phyloP scores from a whole-genome alignment of 2,888 invertebrate species.

The Oligia latruncula region DNA sequence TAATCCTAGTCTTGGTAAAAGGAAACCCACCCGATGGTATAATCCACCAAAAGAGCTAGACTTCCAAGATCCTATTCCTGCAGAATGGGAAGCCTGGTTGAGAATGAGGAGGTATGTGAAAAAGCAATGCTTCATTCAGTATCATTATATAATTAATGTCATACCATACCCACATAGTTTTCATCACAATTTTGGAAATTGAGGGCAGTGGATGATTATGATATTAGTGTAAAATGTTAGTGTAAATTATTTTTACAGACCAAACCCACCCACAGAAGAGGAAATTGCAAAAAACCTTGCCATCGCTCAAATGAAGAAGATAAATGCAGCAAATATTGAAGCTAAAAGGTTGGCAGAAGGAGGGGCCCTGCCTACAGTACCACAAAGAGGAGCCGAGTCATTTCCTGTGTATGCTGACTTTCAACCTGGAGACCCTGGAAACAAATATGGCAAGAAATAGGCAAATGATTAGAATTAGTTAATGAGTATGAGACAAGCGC shows the following conservation, averaged over 20 bases:
- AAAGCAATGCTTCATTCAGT: not conserved
- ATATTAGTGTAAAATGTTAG: not conserved
- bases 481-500: not conserved
- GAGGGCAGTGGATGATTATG: not conserved
- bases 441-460: slow-evolving; percentile 64
- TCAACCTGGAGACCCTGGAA: slow-evolving; percentile 82
- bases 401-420: slow-evolving; percentile 92
- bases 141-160: not conserved
- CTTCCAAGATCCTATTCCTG: slow-evolving; percentile 93
- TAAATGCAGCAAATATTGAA: slow-evolving; percentile 93
- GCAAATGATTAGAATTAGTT: slow-evolving; percentile 31
- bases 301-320: slow-evolving; percentile 93
- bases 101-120: slow-evolving; percentile 90
- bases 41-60: slow-evolving; percentile 91
- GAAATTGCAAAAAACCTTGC: slow-evolving; percentile 93
- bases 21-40: slow-evolving; percentile 93
- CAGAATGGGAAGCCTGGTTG: slow-evolving; percentile 97
- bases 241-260: slow-evolving; percentile 76
- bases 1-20: slow-evolving; percentile 91
- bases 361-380: slow-evolving; percentile 76
- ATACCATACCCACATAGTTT: not conserved
- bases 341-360: slow-evolving; percentile 89
- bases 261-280: slow-evolving; percentile 92
- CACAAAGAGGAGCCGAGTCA: slow-evolving; percentile 78
- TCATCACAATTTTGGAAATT: not conserved